These are phyloP conservation scores for Eospalax fontanierii DNA, from an alignment of 2,797 vertebrate species.

Conservation along the genomic window DNA sequence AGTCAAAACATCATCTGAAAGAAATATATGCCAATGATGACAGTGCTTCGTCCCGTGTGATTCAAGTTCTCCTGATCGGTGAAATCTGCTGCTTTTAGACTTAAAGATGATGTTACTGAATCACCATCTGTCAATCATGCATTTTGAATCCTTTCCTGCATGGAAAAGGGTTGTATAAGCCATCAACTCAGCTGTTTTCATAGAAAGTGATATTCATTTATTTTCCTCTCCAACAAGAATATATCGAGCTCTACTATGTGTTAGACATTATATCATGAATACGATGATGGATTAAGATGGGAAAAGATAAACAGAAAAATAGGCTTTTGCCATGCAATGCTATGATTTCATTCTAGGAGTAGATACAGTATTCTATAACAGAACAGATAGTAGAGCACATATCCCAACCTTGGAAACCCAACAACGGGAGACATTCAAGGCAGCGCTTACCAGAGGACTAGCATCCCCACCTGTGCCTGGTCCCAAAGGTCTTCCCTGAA, in stretches of 20 bases:
- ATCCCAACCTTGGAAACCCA: background rate
- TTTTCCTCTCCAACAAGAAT: constrained; percentile 65
- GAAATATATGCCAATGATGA: background rate
- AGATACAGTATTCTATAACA: background rate
- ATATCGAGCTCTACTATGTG: background rate
- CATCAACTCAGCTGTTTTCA: background rate
- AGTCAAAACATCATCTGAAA: constrained; percentile 31
- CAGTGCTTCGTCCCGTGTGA: background rate
- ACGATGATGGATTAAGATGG: constrained; percentile 13
- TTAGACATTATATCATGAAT: background rate
- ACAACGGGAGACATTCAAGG: background rate
- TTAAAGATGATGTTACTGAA: background rate
- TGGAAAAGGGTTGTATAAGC: background rate
- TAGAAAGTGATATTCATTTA: constrained; percentile 30
- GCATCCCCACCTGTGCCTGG: background rate
- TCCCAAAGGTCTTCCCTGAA: background rate
- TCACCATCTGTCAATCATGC: background rate
- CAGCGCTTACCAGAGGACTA: background rate
- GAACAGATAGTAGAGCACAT: background rate
- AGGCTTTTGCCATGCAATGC: background rate
- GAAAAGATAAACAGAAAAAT: constrained; percentile 27
- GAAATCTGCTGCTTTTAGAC: constrained; percentile 26
- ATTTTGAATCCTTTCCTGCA: background rate
- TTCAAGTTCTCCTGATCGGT: background rate
- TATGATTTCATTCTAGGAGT: background rate